These are phyloP conservation scores for Rhagologus leucostigma DNA, from an alignment of 2,113 vertebrate species.

Conservation along the genomic window DNA sequence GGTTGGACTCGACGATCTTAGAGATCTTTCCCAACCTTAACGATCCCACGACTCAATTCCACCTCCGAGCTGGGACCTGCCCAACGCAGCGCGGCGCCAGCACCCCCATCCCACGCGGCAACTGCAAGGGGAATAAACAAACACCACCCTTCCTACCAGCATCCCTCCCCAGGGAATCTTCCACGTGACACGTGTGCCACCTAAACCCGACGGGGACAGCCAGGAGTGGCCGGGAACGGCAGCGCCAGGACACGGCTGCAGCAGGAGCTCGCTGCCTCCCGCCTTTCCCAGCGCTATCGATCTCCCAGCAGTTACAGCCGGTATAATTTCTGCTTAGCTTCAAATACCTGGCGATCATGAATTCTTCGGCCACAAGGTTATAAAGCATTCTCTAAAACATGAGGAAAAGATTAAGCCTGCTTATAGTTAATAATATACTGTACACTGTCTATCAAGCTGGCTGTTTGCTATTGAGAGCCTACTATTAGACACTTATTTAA, in stretches of 20 bases:
- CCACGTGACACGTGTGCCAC: accelerated
- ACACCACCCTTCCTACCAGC: accelerated
- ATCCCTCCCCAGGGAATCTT: not conserved
- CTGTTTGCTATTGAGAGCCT: constrained; percentile 52
- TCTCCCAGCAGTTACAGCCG: constrained; percentile 30
- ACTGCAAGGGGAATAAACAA: accelerated
- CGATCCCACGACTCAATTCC: accelerated
- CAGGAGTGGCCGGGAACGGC: accelerated
- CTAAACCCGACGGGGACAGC: accelerated
- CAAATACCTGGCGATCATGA: constrained; percentile 60
- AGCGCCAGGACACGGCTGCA: not conserved
- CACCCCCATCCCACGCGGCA: accelerated
- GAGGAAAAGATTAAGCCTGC: constrained; percentile 69
- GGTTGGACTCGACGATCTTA: accelerated
- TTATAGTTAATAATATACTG: constrained; percentile 63
- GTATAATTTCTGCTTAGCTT: constrained; percentile 69
- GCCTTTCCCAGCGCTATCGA: constrained; percentile 40
- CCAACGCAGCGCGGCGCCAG: accelerated
- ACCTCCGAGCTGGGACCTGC: accelerated
- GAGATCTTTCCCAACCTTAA: not conserved
- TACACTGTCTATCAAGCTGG: constrained; percentile 55
- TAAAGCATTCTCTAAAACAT: constrained; percentile 66
- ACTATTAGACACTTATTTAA: constrained; percentile 74
- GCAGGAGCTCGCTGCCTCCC: not conserved
- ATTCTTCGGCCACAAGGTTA: constrained; percentile 65